phyloP scores from a whole-genome alignment of 2,888 invertebrate genomes.

The Girardia tigrina region DNA sequence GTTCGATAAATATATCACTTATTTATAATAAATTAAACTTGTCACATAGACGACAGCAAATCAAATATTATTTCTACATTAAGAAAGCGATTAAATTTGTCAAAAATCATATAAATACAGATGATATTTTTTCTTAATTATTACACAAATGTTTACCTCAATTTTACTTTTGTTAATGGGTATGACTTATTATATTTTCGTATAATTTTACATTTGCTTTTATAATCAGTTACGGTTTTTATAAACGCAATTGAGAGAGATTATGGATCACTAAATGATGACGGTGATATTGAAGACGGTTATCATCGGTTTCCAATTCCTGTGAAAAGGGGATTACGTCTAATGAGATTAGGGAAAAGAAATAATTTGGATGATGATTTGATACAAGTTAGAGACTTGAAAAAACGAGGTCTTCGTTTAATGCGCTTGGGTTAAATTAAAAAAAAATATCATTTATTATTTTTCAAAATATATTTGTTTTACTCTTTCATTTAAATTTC shows the following conservation, averaged over 20 bases:
- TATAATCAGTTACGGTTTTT: not conserved
- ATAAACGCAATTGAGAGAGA: not conserved
- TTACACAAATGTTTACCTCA: no score
- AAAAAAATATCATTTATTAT: no score
- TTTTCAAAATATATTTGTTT: no score
- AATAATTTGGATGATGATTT: not conserved
- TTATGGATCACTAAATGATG: not conserved
- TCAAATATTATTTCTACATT: no score
- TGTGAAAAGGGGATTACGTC: not conserved
- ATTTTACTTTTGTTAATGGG: no score
- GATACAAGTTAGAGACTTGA: not conserved
- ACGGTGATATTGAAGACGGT: not conserved
- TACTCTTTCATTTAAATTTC: no score
- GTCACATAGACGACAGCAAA: not conserved
- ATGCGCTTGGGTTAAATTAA: not conserved
- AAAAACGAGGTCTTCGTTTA: not conserved
- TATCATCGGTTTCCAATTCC: not conserved
- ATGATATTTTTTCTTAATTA: no score
- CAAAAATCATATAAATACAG: no score
- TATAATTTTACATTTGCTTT: not conserved
- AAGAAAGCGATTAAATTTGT: no score
- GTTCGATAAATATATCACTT: not conserved
- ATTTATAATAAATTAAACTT: not conserved
- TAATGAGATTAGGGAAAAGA: constrained; percentile 4
- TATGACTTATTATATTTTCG: no score